Conservation (phyloP, 2,113 vertebrate species). For the Anas platyrhynchos region DNA sequence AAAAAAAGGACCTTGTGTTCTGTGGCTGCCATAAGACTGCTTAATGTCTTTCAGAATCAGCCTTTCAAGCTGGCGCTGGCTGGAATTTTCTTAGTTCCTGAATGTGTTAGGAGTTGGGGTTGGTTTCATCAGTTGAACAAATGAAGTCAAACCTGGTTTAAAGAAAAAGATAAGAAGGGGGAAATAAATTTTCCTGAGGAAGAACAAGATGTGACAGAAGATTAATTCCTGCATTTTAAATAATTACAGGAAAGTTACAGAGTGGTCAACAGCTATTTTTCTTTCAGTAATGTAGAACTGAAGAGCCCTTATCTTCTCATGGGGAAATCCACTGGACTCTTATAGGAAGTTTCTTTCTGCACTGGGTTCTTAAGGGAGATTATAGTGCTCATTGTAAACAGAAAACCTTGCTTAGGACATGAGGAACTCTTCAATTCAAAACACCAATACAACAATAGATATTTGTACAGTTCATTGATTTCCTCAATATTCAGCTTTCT, state of each 20-base stretch:
- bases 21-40: slow-evolving; percentile 10
- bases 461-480: background rate
- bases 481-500: background rate
- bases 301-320: background rate
- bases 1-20: background rate
- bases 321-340: background rate
- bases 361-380: background rate
- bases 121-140: background rate
- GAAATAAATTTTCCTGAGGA: background rate
- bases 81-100: background rate
- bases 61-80: background rate
- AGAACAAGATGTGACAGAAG: background rate
- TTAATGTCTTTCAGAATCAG: slow-evolving; percentile 34
- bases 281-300: background rate
- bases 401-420: background rate
- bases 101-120: background rate
- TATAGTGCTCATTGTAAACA: background rate
- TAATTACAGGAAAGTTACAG: background rate
- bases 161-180: background rate
- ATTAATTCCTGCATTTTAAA: background rate
- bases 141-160: background rate
- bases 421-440: background rate
- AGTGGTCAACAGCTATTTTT: background rate
- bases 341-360: background rate
- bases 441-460: background rate